phyloP scores from a whole-genome alignment of 1,140 invertebrate genomes.

The Drosophila ironensis region DNA sequence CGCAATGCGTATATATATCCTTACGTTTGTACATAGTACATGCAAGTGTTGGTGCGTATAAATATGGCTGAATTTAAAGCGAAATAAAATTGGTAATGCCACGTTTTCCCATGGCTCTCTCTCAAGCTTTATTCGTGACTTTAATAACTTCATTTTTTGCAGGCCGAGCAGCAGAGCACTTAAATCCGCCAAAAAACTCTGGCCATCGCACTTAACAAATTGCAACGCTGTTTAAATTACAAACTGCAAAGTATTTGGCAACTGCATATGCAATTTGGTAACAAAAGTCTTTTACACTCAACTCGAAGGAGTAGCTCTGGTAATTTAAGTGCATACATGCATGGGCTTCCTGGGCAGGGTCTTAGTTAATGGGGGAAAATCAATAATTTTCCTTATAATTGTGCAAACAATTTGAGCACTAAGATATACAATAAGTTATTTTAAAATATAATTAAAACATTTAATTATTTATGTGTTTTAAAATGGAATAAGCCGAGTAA shows the following conservation, averaged over 20 bases:
- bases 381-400: too few relatives aligned
- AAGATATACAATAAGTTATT: too few relatives aligned
- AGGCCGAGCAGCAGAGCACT: not conserved
- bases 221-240: constrained; percentile 73
- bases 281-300: constrained; percentile 57
- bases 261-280: constrained; percentile 57
- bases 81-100: not conserved
- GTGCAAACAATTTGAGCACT: too few relatives aligned
- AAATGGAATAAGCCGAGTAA: too few relatives aligned
- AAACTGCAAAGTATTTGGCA: constrained; percentile 69
- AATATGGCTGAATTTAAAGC: constrained; percentile 14
- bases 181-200: constrained; percentile 11
- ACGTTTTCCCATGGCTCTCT: not conserved
- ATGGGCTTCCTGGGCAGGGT: not conserved
- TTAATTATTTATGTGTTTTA: not conserved
- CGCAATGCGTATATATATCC: not conserved
- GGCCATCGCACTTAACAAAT: constrained; percentile 66
- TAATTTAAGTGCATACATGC: too few relatives aligned
- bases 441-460: not conserved
- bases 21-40: too few relatives aligned
- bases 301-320: not conserved
- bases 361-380: not conserved
- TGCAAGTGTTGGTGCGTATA: constrained; percentile 6
- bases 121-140: constrained; percentile 27
- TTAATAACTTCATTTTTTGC: constrained; percentile 67